These are phyloP conservation scores for Orchestia grillus DNA, from an alignment of 1,140 invertebrate genomes.

Conservation along the genomic window DNA sequence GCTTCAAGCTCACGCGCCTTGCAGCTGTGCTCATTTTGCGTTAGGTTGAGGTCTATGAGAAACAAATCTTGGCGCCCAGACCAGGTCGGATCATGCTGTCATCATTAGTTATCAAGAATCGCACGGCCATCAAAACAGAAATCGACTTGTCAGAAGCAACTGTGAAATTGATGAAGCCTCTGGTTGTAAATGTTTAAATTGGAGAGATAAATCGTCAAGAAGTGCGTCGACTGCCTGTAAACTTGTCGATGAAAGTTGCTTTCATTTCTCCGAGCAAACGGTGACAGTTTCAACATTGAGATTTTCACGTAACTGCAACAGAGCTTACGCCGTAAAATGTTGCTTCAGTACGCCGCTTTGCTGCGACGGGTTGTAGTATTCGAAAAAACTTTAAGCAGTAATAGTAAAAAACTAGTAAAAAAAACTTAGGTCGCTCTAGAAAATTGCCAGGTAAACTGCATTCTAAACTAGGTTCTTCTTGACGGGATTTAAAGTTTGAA, in stretches of 20 bases:
- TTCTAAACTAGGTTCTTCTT: too few species aligned
- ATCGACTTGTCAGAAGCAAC: not conserved
- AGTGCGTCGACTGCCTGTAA: not conserved
- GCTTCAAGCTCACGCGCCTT: too few species aligned
- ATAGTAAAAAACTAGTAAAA: too few species aligned
- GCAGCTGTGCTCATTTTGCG: not conserved
- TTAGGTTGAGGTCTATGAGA: not conserved
- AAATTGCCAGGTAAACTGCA: too few species aligned
- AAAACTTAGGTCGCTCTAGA: too few species aligned
- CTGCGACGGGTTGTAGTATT: too few species aligned
- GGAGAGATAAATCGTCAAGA: not conserved
- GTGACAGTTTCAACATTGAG: too few species aligned
- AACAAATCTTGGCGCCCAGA: not conserved
- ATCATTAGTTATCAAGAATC: not conserved
- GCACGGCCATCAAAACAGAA: not conserved
- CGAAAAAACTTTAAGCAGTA: too few species aligned
- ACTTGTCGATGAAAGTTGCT: not conserved
- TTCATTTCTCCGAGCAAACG: not conserved
- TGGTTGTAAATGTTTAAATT: not conserved
- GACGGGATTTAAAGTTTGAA: too few species aligned
- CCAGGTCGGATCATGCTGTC: not conserved
- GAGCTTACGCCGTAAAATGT: too few species aligned
- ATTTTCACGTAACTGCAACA: too few species aligned
- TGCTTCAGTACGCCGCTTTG: too few species aligned
- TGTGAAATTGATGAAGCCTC: constrained; percentile 1